Percentiles rank a stretch among this genome's conserved stretches.
Evolutionary conservation across 2,113 vertebrate genomes (phyloP).

Genomic region (Burhinus oedicnemus): DNA sequence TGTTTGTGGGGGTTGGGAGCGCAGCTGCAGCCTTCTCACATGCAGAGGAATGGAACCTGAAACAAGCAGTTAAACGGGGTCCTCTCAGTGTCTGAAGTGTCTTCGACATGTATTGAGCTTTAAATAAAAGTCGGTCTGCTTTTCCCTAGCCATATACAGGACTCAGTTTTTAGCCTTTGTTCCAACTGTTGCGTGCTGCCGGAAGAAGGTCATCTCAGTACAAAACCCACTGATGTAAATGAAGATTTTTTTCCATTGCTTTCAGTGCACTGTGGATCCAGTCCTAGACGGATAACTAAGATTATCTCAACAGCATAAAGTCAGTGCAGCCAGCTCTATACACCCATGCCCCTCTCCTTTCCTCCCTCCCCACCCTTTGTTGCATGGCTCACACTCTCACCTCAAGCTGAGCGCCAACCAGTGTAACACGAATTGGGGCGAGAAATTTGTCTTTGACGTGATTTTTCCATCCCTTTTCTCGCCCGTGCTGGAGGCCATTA

Average conservation of each 20-base stretch:
- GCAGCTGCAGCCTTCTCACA: background rate
- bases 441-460: background rate
- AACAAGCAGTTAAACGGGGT: background rate
- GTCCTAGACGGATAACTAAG: conserved; percentile 5
- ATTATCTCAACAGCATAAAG: conserved; percentile 7
- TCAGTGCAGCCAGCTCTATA: conserved; percentile 7
- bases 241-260: background rate
- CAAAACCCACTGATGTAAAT: background rate
- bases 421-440: background rate
- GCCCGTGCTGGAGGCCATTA: background rate
- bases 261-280: conserved; percentile 22
- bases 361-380: background rate
- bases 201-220: background rate
- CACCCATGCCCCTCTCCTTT: background rate
- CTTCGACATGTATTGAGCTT: background rate
- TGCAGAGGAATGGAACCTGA: background rate
- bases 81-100: background rate
- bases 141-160: background rate
- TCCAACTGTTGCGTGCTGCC: background rate
- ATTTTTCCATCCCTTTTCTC: background rate
- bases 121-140: background rate
- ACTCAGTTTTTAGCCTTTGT: background rate
- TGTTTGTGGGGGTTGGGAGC: background rate
- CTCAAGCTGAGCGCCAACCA: background rate
- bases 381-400: background rate